Percentiles rank a stretch among this genome's conserved stretches.
Conservation (phyloP, 2,888 invertebrate species). For the Ommatoiulus sabulosus region DNA sequence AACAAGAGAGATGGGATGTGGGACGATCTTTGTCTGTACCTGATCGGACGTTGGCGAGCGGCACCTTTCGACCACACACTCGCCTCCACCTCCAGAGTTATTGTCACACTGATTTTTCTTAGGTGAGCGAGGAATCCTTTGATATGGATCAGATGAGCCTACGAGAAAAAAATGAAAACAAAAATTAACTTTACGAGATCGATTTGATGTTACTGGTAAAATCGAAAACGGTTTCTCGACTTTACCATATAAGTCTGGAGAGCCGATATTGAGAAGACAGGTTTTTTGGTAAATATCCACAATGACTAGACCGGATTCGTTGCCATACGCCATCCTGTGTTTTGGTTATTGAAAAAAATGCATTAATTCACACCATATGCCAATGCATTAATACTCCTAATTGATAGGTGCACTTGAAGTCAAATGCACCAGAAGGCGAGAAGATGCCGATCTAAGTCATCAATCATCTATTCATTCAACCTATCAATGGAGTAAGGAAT, state of each 20-base stretch:
- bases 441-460: no score
- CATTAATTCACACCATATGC: no score
- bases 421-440: no score
- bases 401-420: no score
- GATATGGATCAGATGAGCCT: slow-evolving; percentile 83
- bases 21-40: slow-evolving; percentile 71
- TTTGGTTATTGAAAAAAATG: no score
- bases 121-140: slow-evolving; percentile 82
- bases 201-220: neutral
- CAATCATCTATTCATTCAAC: no score
- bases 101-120: slow-evolving; percentile 69
- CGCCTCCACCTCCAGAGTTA: slow-evolving; percentile 60
- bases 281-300: slow-evolving; percentile 93
- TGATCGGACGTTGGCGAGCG: slow-evolving; percentile 85
- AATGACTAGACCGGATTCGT: slow-evolving; percentile 94
- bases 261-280: slow-evolving; percentile 87
- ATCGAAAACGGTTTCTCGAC: neutral
- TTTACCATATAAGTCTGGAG: slow-evolving; percentile 89
- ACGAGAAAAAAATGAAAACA: neutral
- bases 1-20: neutral
- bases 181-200: neutral
- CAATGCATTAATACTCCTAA: no score
- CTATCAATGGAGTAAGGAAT: no score
- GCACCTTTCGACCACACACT: slow-evolving; percentile 61
- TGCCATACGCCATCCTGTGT: slow-evolving; percentile 93